Conservation (phyloP, 2,888 invertebrate species). For the Scaptomyza caliginosa region DNA sequence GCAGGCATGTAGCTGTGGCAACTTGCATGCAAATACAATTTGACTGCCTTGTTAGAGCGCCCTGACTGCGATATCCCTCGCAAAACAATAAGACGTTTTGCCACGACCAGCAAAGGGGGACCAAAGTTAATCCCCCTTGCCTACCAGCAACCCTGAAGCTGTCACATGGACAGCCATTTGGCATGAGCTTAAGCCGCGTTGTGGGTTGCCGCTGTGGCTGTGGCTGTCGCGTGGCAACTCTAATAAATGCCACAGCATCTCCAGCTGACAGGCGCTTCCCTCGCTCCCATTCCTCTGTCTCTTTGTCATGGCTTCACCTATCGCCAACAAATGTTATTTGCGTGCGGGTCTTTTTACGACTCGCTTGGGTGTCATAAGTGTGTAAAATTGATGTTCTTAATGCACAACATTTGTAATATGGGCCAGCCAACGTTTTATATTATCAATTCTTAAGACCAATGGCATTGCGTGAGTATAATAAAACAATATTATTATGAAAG, state of each 20-base stretch:
- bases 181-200: conserved; percentile 69
- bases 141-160: conserved; percentile 25
- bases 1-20: conserved; percentile 60
- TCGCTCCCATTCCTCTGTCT: neutral
- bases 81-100: conserved; percentile 67
- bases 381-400: conserved; percentile 71
- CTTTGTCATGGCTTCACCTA: conserved; percentile 21
- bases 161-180: conserved; percentile 73
- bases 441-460: conserved; percentile 33
- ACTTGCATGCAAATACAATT: conserved; percentile 77
- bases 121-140: conserved; percentile 23
- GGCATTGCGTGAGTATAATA: neutral
- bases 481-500: conserved; percentile 1
- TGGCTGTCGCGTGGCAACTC: conserved; percentile 68
- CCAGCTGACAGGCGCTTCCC: conserved; percentile 54
- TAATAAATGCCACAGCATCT: conserved; percentile 72
- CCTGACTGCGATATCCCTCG: conserved; percentile 48
- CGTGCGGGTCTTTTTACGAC: conserved; percentile 68
- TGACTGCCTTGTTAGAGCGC: conserved; percentile 72
- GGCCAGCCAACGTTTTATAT: conserved; percentile 34
- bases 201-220: conserved; percentile 54
- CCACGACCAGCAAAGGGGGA: conserved; percentile 18
- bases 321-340: conserved; percentile 66
- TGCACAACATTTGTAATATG: conserved; percentile 71
- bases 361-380: conserved; percentile 73